A percentile compares a stretch with the other conserved stretches of the same genome.
These are phyloP conservation scores for Gymnarchus niloticus DNA, from an alignment of 2,113 vertebrate species.

Conservation along the genomic window DNA sequence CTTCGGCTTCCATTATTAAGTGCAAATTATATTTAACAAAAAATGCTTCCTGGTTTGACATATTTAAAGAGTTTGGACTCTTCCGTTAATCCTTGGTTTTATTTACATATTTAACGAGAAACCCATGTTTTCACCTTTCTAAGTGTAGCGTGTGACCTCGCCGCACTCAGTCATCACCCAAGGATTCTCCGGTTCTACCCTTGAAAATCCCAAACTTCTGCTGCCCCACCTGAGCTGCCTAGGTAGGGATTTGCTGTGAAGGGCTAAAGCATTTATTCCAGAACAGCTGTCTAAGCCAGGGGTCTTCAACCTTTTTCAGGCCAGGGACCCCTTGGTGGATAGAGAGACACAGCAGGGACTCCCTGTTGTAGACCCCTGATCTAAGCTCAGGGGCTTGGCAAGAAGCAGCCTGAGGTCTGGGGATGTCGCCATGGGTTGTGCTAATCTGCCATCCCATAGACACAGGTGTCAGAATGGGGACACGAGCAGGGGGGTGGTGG, in stretches of 20 bases:
- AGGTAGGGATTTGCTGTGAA: constrained; percentile 21
- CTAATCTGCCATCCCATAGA: constrained; percentile 54
- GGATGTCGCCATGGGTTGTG: constrained; percentile 33
- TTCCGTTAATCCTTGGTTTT: neutral
- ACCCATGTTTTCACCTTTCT: neutral
- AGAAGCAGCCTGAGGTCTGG: constrained; percentile 20
- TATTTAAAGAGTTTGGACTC: too few relatives aligned
- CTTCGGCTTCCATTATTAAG: too few relatives aligned
- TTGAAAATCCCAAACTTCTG: neutral
- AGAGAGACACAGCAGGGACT: too few relatives aligned
- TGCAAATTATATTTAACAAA: too few relatives aligned
- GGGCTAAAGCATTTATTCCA: neutral
- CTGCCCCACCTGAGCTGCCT: neutral
- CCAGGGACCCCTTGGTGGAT: too few relatives aligned
- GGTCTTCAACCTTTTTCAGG: too few relatives aligned
- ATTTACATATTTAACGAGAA: neutral
- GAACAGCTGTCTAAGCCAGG: constrained; percentile 3
- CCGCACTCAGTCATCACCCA: neutral
- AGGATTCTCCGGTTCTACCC: neutral
- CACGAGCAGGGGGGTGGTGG: constrained; percentile 35
- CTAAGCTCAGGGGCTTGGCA: too few relatives aligned
- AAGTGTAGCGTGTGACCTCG: neutral
- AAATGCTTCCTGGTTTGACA: too few relatives aligned
- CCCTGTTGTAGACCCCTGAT: too few relatives aligned
- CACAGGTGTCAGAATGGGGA: constrained; percentile 42